Conservation (phyloP, 2,113 vertebrate species). For the Tringa solitaria region DNA sequence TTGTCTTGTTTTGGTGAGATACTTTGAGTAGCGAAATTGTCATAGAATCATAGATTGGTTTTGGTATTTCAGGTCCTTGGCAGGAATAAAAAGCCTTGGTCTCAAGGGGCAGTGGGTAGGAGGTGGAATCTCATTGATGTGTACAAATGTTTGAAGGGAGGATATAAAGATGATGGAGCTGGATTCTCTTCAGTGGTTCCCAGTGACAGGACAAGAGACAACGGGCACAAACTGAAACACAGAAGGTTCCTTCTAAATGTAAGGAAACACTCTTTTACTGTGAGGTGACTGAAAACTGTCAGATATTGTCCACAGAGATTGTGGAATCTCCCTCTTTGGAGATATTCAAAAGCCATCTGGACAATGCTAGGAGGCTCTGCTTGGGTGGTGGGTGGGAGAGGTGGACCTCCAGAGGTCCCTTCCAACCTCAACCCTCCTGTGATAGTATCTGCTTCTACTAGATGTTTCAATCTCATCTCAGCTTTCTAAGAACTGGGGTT, state of each 20-base stretch:
- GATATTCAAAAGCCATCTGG: background rate
- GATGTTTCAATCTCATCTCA: background rate
- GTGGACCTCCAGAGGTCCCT: background rate
- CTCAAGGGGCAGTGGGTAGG: background rate
- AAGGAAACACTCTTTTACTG: background rate
- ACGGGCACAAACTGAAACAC: rapidly evolving
- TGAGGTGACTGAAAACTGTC: background rate
- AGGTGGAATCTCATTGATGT: rapidly evolving
- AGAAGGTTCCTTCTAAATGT: background rate
- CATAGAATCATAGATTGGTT: background rate
- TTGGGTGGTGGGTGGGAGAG: rapidly evolving
- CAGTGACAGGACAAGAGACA: background rate
- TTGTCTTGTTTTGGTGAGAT: background rate
- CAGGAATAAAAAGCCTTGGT: background rate
- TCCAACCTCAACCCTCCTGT: background rate
- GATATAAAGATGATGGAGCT: background rate
- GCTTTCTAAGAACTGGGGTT: background rate
- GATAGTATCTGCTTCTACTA: background rate
- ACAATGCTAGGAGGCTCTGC: background rate
- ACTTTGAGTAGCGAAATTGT: background rate
- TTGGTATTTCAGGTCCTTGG: background rate
- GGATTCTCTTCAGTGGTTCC: background rate
- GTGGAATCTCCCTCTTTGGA: background rate
- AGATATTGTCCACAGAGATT: background rate
- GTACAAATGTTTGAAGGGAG: background rate